Evolutionary conservation across 2,113 vertebrate species (phyloP).

Genomic region (Sinocyclocheilus anshuiensis): DNA sequence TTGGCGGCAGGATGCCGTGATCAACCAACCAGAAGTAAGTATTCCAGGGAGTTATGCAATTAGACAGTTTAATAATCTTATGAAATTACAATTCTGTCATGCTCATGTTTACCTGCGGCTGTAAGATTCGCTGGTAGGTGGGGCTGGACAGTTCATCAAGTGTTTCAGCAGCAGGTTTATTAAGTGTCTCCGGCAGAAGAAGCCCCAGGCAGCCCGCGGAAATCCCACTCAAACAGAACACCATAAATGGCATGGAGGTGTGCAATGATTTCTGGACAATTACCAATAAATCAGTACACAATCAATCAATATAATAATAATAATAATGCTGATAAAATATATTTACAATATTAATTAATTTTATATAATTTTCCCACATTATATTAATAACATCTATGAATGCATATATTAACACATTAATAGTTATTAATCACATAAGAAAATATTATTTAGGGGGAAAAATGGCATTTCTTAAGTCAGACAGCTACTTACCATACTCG

Average conservation of each 20-base stretch:
- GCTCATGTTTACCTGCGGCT: slow-evolving; percentile 65
- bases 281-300: slow-evolving; percentile 16
- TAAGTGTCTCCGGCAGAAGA: slow-evolving; percentile 85
- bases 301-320: neutral
- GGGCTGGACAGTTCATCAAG: slow-evolving; percentile 76
- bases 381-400: neutral
- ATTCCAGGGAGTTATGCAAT: neutral
- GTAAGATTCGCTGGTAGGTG: slow-evolving; percentile 69
- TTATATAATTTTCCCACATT: neutral
- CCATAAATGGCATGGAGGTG: slow-evolving; percentile 80
- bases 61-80: neutral
- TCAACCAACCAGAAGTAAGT: neutral
- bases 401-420: neutral
- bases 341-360: neutral
- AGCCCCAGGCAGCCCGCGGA: slow-evolving; percentile 80
- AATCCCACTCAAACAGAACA: slow-evolving; percentile 83
- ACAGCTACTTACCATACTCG: slow-evolving; percentile 77
- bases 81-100: neutral
- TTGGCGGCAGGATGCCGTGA: neutral
- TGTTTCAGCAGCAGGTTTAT: slow-evolving; percentile 77
- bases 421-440: neutral
- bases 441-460: neutral
- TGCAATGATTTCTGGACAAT: slow-evolving; percentile 75
- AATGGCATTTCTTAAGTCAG: neutral
- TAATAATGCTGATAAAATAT: neutral